These are phyloP conservation scores for Penaeus vannamei DNA, from an alignment of 1,140 invertebrate genomes.

Conservation along the genomic window DNA sequence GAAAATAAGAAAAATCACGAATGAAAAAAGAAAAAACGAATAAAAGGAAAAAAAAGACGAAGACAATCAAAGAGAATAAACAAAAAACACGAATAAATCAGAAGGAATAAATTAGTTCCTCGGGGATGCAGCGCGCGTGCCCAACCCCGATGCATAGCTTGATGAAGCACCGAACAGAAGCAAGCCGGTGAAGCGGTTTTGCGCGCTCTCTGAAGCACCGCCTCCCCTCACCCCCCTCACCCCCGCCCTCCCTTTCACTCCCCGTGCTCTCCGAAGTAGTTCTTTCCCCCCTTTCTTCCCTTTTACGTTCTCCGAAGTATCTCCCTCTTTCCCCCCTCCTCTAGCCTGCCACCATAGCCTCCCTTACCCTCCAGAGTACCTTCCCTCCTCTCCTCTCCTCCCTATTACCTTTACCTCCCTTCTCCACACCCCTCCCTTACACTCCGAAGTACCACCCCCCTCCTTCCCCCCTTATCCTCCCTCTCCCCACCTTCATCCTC, in stretches of 20 bases:
- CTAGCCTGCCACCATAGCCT: not conserved
- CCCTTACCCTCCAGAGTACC: not conserved
- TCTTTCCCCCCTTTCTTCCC: not conserved
- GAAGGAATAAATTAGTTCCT: no score
- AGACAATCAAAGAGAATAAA: no score
- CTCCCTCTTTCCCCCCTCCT: not conserved
- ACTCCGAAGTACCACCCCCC: not conserved
- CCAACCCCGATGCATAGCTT: no score
- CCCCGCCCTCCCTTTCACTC: not conserved
- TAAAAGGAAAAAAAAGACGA: no score
- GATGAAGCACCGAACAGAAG: no score
- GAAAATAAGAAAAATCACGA: no score
- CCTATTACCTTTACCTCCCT: not conserved
- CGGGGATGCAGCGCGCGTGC: no score
- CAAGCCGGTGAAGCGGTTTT: no score
- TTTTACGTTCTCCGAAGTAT: no score
- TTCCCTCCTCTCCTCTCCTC: not conserved
- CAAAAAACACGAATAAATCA: no score
- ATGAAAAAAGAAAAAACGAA: no score
- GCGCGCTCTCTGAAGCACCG: no score
- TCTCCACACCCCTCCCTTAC: not conserved
- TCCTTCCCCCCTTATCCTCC: not conserved
- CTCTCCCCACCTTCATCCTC: not conserved
- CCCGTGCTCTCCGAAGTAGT: not conserved
- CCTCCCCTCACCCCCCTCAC: not conserved